A percentile compares a stretch with the other conserved stretches of the same genome.
Conservation (phyloP, 2,113 vertebrate species). For the Acanthisitta chloris region DNA sequence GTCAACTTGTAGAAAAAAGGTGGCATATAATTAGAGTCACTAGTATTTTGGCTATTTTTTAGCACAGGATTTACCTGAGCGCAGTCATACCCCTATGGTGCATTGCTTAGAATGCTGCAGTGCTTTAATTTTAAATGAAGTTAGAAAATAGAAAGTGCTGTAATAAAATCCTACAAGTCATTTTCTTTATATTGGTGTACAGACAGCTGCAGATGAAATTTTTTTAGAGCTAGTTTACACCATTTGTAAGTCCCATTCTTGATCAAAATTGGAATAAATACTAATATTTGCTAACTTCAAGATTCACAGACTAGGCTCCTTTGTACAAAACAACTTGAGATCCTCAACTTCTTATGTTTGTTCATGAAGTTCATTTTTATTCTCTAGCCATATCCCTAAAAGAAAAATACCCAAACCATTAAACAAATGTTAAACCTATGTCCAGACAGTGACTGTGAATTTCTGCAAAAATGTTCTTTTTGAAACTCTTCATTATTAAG, state of each 20-base stretch:
- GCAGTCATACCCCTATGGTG: not conserved
- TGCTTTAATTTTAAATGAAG: not conserved
- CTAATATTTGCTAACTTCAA: not conserved
- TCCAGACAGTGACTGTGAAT: slow-evolving; percentile 16
- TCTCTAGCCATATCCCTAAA: not conserved
- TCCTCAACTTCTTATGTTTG: not conserved
- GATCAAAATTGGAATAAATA: not conserved
- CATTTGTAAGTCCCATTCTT: not conserved
- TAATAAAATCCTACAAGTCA: not conserved
- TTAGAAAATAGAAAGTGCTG: not conserved
- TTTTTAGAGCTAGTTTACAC: not conserved
- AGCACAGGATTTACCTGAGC: not conserved
- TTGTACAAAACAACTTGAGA: not conserved
- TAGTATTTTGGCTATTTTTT: not conserved
- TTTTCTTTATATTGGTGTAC: not conserved
- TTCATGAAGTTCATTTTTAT: not conserved
- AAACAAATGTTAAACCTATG: not conserved
- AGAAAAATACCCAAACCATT: not conserved
- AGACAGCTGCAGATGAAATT: not conserved
- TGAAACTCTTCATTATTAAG: slow-evolving; percentile 58
- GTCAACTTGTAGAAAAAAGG: not conserved
- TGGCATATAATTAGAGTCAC: not conserved
- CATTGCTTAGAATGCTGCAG: not conserved
- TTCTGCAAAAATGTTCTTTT: slow-evolving; percentile 20
- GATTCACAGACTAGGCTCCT: not conserved